Percentiles rank a stretch among this genome's conserved stretches.
Conservation (phyloP, 2,797 vertebrate species). For the Craterocephalus amniculus region DNA sequence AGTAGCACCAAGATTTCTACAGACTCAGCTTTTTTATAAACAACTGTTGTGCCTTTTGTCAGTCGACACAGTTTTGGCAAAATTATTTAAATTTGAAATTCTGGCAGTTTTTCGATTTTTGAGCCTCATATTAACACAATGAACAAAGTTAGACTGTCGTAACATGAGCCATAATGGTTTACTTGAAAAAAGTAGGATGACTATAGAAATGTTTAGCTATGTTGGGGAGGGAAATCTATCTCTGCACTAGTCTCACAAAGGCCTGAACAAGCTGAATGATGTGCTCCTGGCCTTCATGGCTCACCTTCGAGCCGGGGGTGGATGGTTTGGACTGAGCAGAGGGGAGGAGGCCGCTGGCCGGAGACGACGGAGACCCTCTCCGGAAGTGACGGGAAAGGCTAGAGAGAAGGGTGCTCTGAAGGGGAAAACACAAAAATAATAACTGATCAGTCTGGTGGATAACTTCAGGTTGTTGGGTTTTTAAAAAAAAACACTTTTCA, state of each 20-base stretch:
- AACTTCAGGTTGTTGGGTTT: no score
- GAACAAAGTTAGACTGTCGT: constrained; percentile 6
- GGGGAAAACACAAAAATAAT: not conserved
- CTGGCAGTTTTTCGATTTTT: constrained; percentile 10
- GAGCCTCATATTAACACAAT: not conserved
- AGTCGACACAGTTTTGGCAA: constrained; percentile 42
- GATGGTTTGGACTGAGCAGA: constrained; percentile 88
- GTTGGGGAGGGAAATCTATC: constrained; percentile 75
- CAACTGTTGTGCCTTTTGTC: not conserved
- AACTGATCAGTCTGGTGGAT: not conserved
- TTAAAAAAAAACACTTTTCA: no score
- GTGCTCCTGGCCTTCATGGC: constrained; percentile 93
- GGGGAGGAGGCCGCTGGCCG: constrained; percentile 87
- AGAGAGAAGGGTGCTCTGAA: constrained; percentile 94
- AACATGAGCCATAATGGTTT: constrained; percentile 1
- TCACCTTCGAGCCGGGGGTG: constrained; percentile 83
- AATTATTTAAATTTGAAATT: constrained; percentile 12
- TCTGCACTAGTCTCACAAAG: constrained; percentile 93
- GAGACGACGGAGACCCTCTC: constrained; percentile 91
- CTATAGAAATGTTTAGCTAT: not conserved
- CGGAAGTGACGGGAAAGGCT: constrained; percentile 94
- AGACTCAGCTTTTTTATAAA: constrained; percentile 4
- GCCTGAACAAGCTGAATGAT: constrained; percentile 96
- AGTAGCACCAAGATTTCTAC: constrained; percentile 43
- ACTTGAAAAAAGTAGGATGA: not conserved